Conservation (phyloP, 2,888 invertebrate species). For the Cristatella mucedo region DNA sequence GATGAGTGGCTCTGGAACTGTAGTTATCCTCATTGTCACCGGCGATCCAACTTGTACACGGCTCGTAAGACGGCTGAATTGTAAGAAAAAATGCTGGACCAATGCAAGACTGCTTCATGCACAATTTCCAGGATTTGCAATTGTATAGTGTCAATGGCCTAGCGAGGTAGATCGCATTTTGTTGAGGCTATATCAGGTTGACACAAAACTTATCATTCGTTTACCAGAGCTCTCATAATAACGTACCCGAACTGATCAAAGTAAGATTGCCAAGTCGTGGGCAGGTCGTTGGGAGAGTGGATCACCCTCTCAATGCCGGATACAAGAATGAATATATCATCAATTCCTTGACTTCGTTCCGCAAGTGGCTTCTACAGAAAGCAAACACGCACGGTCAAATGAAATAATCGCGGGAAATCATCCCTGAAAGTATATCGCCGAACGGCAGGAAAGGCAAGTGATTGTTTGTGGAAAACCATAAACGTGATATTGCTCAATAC, state of each 20-base stretch:
- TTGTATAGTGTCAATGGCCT: background rate
- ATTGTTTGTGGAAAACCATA: too few relatives aligned
- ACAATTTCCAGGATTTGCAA: background rate
- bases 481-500: too few relatives aligned
- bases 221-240: background rate
- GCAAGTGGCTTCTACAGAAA: slow-evolving; percentile 22
- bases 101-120: too few relatives aligned
- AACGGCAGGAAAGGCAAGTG: too few relatives aligned
- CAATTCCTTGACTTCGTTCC: slow-evolving; percentile 26
- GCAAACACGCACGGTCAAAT: too few relatives aligned
- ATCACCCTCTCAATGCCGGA: slow-evolving; percentile 34
- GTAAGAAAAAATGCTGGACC: background rate
- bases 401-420: too few relatives aligned
- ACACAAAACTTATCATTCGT: background rate
- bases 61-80: slow-evolving; percentile 29
- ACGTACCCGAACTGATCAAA: slow-evolving; percentile 33
- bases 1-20: slow-evolving; percentile 24
- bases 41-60: slow-evolving; percentile 38
- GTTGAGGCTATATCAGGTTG: background rate
- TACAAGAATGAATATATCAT: slow-evolving; percentile 26
- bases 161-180: background rate
- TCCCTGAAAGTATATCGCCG: too few relatives aligned
- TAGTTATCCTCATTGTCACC: slow-evolving; percentile 31
- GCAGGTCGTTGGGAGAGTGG: slow-evolving; percentile 26
- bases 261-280: slow-evolving; percentile 37